Evolutionary conservation across 92 coral and sea anemone genomes (phyloP).

Genomic region (Micromussa lordhowensis): DNA sequence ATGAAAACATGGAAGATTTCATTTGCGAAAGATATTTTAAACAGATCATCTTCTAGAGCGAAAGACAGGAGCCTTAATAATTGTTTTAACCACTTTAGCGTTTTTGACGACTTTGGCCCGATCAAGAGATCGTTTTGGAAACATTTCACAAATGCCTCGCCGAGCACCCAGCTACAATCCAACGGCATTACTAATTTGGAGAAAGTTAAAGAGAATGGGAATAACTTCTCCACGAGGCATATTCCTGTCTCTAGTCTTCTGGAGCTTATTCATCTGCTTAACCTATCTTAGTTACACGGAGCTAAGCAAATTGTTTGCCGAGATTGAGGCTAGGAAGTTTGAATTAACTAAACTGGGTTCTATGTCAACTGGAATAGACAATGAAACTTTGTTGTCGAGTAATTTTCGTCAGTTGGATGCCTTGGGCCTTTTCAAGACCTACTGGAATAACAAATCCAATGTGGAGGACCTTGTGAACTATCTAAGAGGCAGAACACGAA

Average conservation of each 20-base stretch:
- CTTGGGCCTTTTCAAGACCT: neutral
- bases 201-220: constrained; percentile 14
- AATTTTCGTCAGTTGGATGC: neutral
- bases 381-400: neutral
- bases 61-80: neutral
- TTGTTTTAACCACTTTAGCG: neutral
- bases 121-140: neutral
- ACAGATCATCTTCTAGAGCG: neutral
- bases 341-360: neutral
- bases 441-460: constrained; percentile 9
- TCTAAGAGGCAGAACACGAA: neutral
- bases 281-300: neutral
- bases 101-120: neutral
- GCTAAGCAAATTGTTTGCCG: neutral
- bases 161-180: constrained; percentile 17
- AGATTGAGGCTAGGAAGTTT: neutral
- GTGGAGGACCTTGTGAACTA: neutral
- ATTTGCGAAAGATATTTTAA: neutral
- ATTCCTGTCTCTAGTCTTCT: constrained; percentile 3
- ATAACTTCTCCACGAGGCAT: constrained; percentile 25
- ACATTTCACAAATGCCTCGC: neutral
- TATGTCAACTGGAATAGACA: neutral
- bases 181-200: constrained; percentile 5
- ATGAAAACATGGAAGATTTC: neutral
- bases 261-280: constrained; percentile 8